A percentile compares a stretch with the other conserved stretches of the same genome.
phyloP scores from a whole-genome alignment of 2,888 invertebrate species.

The Pedicia rivosa region DNA sequence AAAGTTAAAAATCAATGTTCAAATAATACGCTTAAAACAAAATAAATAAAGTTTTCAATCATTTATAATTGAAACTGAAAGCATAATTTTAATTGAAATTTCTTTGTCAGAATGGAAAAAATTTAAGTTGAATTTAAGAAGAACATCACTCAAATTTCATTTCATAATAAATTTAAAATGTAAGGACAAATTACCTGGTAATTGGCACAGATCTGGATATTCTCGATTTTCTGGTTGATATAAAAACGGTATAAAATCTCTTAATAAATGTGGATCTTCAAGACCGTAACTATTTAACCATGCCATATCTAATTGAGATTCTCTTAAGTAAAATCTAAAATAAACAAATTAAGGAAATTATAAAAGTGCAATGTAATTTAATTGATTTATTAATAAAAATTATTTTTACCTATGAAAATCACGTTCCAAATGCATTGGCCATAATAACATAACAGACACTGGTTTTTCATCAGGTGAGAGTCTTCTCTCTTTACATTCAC shows the following conservation, averaged over 20 bases:
- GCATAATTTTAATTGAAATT: no score
- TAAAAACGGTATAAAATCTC: constrained; percentile 80
- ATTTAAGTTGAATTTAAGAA: no score
- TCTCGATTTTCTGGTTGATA: constrained; percentile 87
- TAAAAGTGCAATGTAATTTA: not conserved
- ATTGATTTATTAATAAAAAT: not conserved
- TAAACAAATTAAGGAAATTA: not conserved
- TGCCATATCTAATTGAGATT: constrained; percentile 67
- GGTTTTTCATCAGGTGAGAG: constrained; percentile 68
- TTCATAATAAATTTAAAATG: no score
- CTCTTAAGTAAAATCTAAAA: constrained; percentile 70
- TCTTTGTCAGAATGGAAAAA: no score
- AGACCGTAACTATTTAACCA: constrained; percentile 80
- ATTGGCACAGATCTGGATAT: constrained; percentile 88
- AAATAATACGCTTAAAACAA: no score
- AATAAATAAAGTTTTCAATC: no score
- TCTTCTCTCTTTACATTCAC: constrained; percentile 83
- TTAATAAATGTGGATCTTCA: constrained; percentile 82
- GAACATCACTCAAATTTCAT: no score
- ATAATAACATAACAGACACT: constrained; percentile 66
- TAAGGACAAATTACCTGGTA: constrained; percentile 45
- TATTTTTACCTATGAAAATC: constrained; percentile 19
- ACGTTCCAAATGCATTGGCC: constrained; percentile 48
- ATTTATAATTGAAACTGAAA: no score
- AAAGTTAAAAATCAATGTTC: no score